These are phyloP conservation scores for Pycnonotus jocosus DNA, from an alignment of 2,113 vertebrate species.

Conservation along the genomic window DNA sequence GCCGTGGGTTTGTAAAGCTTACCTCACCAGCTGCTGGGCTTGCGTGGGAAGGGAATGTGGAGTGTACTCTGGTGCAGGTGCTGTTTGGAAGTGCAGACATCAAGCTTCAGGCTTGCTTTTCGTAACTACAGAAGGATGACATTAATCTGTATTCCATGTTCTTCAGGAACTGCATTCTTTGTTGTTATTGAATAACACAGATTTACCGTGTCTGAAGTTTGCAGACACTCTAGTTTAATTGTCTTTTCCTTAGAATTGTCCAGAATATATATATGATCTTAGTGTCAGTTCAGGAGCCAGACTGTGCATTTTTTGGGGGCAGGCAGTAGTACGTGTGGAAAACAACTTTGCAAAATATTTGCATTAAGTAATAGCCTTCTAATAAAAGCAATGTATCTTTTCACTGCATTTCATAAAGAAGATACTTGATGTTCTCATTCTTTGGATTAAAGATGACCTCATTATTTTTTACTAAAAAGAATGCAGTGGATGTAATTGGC, in stretches of 20 bases:
- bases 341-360: not conserved
- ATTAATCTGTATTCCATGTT: not conserved
- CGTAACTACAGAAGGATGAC: not conserved
- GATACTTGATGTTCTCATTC: not conserved
- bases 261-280: not conserved
- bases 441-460: not conserved
- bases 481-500: not conserved
- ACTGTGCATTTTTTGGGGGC: not conserved
- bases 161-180: not conserved
- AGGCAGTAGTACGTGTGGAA: not conserved
- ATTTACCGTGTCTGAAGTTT: not conserved
- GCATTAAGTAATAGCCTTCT: not conserved
- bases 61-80: not conserved
- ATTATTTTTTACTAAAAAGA: not conserved
- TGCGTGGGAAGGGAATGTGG: not conserved
- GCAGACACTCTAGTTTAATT: not conserved
- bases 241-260: not conserved
- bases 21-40: not conserved
- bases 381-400: not conserved
- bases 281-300: not conserved
- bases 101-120: not conserved
- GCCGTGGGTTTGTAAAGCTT: not conserved
- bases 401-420: not conserved
- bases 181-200: not conserved
- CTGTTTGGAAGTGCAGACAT: not conserved